These are phyloP conservation scores for Neostethus bicornis DNA, from an alignment of 2,797 vertebrate genomes.

Conservation along the genomic window DNA sequence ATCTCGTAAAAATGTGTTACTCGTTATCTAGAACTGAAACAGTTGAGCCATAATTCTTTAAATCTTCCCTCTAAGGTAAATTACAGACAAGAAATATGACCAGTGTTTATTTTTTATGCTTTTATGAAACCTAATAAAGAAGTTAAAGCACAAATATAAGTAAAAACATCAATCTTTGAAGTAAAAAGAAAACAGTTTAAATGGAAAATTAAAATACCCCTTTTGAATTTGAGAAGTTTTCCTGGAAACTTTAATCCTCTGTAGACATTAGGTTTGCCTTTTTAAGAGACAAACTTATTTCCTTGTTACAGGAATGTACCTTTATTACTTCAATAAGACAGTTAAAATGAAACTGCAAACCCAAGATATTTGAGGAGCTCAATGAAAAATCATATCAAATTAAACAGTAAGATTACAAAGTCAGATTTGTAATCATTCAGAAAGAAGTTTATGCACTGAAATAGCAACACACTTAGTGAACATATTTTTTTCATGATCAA, in stretches of 20 bases:
- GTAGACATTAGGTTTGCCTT: neutral
- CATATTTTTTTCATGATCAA: neutral
- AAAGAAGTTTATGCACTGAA: neutral
- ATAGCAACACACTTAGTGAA: neutral
- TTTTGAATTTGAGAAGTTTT: neutral
- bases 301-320: neutral
- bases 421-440: too few relatives aligned
- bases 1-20: neutral
- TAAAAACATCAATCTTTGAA: neutral
- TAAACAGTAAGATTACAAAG: too few relatives aligned
- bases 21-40: neutral
- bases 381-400: too few relatives aligned
- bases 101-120: neutral
- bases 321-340: neutral
- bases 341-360: too few relatives aligned
- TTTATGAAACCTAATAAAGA: neutral
- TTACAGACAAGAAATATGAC: neutral
- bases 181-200: neutral
- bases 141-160: neutral
- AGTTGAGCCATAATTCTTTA: neutral
- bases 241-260: neutral
- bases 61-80: neutral
- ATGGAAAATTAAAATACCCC: neutral
- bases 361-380: neutral
- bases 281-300: neutral